Conservation (phyloP, 2,888 invertebrate genomes). For the Sminthurinus aureus region DNA sequence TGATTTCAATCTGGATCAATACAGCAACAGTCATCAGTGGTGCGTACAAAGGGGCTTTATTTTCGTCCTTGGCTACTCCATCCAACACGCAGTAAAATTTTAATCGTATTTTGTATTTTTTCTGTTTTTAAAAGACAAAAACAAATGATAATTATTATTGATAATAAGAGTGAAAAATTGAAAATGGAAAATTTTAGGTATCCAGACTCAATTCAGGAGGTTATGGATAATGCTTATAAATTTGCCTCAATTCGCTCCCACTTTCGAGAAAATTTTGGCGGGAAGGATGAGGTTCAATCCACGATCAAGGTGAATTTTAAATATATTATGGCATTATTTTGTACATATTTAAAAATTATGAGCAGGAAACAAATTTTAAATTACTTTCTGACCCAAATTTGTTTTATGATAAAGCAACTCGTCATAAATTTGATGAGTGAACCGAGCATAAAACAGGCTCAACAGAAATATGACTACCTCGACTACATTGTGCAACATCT, state of each 20-base stretch:
- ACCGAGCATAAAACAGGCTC: neutral
- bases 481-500: neutral
- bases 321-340: too few species aligned
- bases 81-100: too few species aligned
- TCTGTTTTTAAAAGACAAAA: too few species aligned
- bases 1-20: slow-evolving; percentile 36
- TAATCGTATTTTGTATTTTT: too few species aligned
- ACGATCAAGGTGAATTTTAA: too few species aligned
- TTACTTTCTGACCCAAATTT: too few species aligned
- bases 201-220: slow-evolving; percentile 14
- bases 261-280: slow-evolving; percentile 25
- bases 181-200: too few species aligned
- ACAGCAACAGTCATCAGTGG: slow-evolving; percentile 26
- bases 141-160: too few species aligned
- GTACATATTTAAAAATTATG: too few species aligned
- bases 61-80: slow-evolving; percentile 30
- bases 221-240: neutral
- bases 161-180: too few species aligned
- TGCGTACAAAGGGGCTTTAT: slow-evolving; percentile 35
- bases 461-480: neutral
- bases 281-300: slow-evolving; percentile 1
- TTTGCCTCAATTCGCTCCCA: slow-evolving; percentile 6
- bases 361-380: too few species aligned
- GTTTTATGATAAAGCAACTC: too few species aligned
- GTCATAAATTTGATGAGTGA: neutral